Conservation (phyloP, 2,797 vertebrate species). For the Chiroxiphia lanceolata region DNA sequence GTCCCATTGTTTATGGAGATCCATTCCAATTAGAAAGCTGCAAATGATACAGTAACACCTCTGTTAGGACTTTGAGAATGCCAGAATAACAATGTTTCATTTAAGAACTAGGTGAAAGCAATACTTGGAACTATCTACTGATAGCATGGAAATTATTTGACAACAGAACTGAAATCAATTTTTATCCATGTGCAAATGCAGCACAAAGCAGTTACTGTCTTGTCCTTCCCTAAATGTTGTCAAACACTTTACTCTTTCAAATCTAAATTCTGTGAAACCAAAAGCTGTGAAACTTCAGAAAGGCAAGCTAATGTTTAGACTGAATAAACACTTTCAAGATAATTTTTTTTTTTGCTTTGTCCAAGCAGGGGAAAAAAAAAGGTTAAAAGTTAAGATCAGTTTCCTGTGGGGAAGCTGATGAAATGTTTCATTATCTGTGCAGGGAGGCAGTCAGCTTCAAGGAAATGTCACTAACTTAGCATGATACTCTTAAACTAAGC, state of each 20-base stretch:
- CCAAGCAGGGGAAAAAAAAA: background rate
- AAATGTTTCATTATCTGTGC: slow-evolving; percentile 63
- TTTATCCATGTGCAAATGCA: background rate
- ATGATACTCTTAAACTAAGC: slow-evolving; percentile 39
- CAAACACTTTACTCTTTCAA: background rate
- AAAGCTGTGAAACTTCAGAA: slow-evolving; percentile 8
- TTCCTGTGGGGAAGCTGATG: slow-evolving; percentile 66
- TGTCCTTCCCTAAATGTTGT: background rate
- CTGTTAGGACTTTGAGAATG: background rate
- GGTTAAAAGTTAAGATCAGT: slow-evolving; percentile 56
- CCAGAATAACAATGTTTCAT: background rate
- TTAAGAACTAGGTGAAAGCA: background rate
- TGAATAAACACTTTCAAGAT: slow-evolving; percentile 25
- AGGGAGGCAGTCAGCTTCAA: slow-evolving; percentile 43
- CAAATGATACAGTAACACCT: background rate
- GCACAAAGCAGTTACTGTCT: background rate
- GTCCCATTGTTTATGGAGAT: background rate
- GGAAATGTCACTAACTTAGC: slow-evolving; percentile 62
- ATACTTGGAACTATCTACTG: background rate
- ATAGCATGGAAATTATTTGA: background rate
- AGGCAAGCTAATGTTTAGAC: background rate
- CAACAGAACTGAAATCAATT: background rate
- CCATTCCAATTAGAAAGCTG: background rate
- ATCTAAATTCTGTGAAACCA: background rate
- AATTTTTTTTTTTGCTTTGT: slow-evolving; percentile 30